phyloP scores from a whole-genome alignment of 2,888 invertebrate genomes.

The Masnerella sp. region DNA sequence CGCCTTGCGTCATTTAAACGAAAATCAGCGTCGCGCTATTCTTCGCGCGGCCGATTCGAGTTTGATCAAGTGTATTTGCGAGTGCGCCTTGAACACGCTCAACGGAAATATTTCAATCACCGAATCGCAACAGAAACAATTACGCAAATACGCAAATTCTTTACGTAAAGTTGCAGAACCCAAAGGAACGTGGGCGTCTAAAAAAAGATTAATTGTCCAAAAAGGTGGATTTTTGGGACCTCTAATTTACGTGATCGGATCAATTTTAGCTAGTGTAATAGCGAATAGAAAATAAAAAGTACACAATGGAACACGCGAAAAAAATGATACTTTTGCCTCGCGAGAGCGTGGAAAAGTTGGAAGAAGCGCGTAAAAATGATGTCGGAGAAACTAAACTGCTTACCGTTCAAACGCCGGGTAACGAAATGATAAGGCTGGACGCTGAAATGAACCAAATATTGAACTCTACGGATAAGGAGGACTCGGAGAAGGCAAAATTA shows the following conservation, averaged over 20 bases:
- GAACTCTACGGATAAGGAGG: not conserved
- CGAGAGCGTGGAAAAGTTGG: not conserved
- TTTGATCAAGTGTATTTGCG: conserved; percentile 13
- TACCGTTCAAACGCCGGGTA: not conserved
- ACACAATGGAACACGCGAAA: conserved; percentile 14
- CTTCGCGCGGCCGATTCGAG: not conserved
- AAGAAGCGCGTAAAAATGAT: not conserved
- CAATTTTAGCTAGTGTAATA: not conserved
- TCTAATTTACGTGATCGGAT: not conserved
- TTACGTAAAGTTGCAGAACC: not conserved
- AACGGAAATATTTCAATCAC: conserved; percentile 7
- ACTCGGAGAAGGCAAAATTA: not conserved
- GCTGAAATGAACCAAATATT: not conserved
- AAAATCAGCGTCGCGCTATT: not conserved
- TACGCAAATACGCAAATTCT: not conserved
- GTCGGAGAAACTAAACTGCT: not conserved
- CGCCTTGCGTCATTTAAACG: not conserved
- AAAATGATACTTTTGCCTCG: conserved; percentile 4
- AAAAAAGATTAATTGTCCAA: conserved; percentile 13
- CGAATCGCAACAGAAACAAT: not conserved
- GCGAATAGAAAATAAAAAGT: not conserved
- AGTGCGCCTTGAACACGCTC: conserved; percentile 12
- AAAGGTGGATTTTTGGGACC: not conserved
- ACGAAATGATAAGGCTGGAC: not conserved
- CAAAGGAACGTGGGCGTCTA: not conserved